Conservation (phyloP, 2,113 vertebrate species). For the Caranx melampygus region DNA sequence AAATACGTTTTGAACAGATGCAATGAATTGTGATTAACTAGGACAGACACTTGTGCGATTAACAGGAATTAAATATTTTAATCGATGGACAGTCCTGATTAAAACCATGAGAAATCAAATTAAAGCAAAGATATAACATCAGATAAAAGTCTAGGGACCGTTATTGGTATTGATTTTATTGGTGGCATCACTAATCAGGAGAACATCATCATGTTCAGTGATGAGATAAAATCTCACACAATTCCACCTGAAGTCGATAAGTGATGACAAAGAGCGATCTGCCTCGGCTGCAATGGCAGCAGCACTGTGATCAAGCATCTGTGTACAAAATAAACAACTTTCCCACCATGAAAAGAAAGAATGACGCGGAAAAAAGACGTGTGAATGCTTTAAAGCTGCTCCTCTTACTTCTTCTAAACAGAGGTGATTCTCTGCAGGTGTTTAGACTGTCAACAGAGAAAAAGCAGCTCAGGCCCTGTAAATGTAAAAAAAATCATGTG, state of each 20-base stretch:
- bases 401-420: neutral
- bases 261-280: neutral
- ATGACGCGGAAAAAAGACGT: neutral
- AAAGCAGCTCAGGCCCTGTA: conserved; percentile 9
- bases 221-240: neutral
- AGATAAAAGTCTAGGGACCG: too few species aligned
- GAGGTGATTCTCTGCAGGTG: conserved; percentile 19
- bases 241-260: neutral
- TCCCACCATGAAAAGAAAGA: neutral
- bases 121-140: too few species aligned
- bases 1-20: too few species aligned
- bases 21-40: too few species aligned
- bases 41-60: too few species aligned
- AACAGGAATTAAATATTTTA: too few species aligned
- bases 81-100: too few species aligned
- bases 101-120: too few species aligned
- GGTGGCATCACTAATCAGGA: neutral
- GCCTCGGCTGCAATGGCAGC: neutral
- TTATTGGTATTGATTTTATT: too few species aligned
- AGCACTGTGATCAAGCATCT: neutral
- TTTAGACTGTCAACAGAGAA: conserved; percentile 11
- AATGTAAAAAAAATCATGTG: conserved; percentile 23
- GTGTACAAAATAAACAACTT: neutral
- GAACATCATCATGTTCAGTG: neutral
- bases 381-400: neutral